Conservation (phyloP, 2,888 invertebrate species). For the Hydraecia micacea region DNA sequence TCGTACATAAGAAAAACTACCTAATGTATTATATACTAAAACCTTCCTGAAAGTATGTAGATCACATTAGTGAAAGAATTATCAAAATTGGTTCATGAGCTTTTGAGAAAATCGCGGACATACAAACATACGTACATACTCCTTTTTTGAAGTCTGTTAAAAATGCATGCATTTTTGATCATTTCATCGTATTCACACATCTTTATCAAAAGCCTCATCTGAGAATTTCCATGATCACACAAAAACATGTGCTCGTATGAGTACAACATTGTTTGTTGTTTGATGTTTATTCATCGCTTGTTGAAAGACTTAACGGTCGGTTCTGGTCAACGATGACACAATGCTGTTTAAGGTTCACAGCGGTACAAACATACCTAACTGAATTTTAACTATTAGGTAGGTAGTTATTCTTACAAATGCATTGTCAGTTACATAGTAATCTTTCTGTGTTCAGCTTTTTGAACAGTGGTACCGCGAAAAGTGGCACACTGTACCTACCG, state of each 20-base stretch:
- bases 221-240: slow-evolving; percentile 40
- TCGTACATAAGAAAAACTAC: too few relatives aligned
- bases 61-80: too few relatives aligned
- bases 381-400: slow-evolving; percentile 44
- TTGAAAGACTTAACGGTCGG: slow-evolving; percentile 57
- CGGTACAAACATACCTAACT: slow-evolving; percentile 43
- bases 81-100: too few relatives aligned
- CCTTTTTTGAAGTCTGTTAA: too few relatives aligned
- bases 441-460: background rate
- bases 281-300: slow-evolving; percentile 54
- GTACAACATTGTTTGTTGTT: slow-evolving; percentile 27
- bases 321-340: slow-evolving; percentile 44
- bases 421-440: slow-evolving; percentile 5
- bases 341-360: slow-evolving; percentile 40
- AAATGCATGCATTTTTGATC: background rate
- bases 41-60: too few relatives aligned
- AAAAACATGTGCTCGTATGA: slow-evolving; percentile 34
- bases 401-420: slow-evolving; percentile 21
- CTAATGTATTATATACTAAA: too few relatives aligned
- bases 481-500: background rate
- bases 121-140: too few relatives aligned
- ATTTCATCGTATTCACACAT: slow-evolving; percentile 3
- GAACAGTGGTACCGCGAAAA: background rate
- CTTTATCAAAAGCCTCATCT: slow-evolving; percentile 30
- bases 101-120: too few relatives aligned